These are phyloP conservation scores for Pachliopta kotzebuea DNA, from an alignment of 2,888 invertebrate genomes.

Conservation along the genomic window DNA sequence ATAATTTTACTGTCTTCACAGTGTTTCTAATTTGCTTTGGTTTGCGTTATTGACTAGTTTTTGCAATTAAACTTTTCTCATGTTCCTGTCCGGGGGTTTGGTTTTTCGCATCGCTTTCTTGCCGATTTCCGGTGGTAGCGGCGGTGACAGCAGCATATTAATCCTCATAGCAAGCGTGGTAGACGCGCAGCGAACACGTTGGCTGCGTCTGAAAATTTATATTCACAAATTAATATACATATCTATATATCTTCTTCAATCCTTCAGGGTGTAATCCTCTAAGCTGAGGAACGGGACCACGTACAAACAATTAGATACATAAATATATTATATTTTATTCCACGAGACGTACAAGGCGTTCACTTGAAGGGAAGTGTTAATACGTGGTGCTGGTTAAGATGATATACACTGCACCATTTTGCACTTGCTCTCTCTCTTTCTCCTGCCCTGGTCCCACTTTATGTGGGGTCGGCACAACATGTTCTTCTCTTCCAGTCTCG, in stretches of 20 bases:
- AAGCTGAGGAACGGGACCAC: not conserved
- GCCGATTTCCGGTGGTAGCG: constrained; percentile 43
- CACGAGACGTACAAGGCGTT: no score
- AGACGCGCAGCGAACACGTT: constrained; percentile 11
- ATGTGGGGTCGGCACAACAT: no score
- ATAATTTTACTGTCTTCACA: constrained; percentile 31
- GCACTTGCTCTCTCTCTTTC: no score
- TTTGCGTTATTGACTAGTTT: constrained; percentile 33
- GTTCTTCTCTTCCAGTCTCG: no score
- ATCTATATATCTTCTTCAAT: no score
- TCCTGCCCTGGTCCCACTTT: no score
- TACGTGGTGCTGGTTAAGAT: no score
- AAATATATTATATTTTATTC: no score
- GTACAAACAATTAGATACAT: no score
- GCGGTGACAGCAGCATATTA: constrained; percentile 64
- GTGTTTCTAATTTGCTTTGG: constrained; percentile 39
- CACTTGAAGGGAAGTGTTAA: no score
- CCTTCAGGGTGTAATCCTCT: no score
- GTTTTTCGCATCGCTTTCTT: constrained; percentile 59
- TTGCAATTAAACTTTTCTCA: constrained; percentile 38
- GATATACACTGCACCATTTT: no score
- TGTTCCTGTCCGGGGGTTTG: constrained; percentile 65
- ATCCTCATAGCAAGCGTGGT: constrained; percentile 47
- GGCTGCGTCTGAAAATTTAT: constrained; percentile 33
- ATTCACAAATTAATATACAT: not conserved